These are phyloP conservation scores for Gymnocephalus cernua DNA, from an alignment of 2,113 vertebrate species.

Conservation along the genomic window DNA sequence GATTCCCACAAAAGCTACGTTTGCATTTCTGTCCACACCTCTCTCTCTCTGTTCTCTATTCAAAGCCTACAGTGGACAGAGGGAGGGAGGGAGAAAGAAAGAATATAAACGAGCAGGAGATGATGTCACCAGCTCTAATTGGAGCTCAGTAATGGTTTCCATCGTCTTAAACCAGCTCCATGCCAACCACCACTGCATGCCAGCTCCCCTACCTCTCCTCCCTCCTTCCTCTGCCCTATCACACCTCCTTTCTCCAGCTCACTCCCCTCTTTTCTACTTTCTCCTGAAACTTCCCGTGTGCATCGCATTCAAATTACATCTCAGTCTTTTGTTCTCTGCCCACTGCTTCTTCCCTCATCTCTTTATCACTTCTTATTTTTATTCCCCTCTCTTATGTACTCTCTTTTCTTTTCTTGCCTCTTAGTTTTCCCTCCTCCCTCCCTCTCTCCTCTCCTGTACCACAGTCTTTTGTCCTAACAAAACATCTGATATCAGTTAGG, in stretches of 20 bases:
- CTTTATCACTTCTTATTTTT: constrained; percentile 10
- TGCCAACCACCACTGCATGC: constrained; percentile 54
- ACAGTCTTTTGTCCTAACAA: constrained; percentile 41
- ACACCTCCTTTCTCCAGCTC: constrained; percentile 35
- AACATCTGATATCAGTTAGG: constrained; percentile 72
- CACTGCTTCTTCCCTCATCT: constrained; percentile 12
- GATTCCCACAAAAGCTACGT: constrained; percentile 36
- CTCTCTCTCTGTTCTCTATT: constrained; percentile 20
- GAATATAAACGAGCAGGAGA: constrained; percentile 35
- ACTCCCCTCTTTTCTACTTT: constrained; percentile 28
- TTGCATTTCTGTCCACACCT: constrained; percentile 38
- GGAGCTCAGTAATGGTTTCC: constrained; percentile 70
- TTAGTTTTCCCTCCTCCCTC: neutral
- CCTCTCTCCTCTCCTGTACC: neutral
- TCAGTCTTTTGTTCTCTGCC: neutral
- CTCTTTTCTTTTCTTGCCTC: neutral
- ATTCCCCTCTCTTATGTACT: constrained; percentile 14
- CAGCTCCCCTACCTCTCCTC: constrained; percentile 34
- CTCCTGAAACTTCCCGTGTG: constrained; percentile 9
- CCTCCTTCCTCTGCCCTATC: constrained; percentile 1
- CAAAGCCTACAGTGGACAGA: constrained; percentile 11
- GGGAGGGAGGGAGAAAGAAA: constrained; percentile 7
- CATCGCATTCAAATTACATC: constrained; percentile 18
- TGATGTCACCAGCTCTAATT: constrained; percentile 67
- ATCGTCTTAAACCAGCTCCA: constrained; percentile 52